phyloP scores from a whole-genome alignment of 2,888 invertebrate genomes.

The Altica lythri region DNA sequence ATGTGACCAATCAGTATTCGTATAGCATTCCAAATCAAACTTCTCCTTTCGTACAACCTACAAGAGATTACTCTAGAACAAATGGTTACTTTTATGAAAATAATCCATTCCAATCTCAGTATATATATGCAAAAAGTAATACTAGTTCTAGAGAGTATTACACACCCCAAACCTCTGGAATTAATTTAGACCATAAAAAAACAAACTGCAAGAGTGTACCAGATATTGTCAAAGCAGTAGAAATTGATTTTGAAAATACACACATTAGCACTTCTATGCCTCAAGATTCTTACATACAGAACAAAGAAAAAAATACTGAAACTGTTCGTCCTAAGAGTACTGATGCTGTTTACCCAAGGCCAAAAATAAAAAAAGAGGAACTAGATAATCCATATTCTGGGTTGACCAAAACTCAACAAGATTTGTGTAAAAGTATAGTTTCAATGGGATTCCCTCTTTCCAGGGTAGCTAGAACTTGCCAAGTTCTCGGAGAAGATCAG shows the following conservation, averaged over 20 bases:
- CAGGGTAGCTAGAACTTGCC: constrained; percentile 80
- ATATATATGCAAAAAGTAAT: constrained; percentile 24
- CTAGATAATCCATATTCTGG: constrained; percentile 55
- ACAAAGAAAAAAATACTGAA: constrained; percentile 24
- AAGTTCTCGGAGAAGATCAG: constrained; percentile 77
- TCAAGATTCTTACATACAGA: constrained; percentile 28
- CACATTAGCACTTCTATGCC: constrained; percentile 44
- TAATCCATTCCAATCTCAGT: constrained; percentile 20
- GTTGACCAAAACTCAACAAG: constrained; percentile 64
- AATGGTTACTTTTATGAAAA: constrained; percentile 39
- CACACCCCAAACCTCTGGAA: constrained; percentile 4
- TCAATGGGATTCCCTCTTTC: constrained; percentile 88
- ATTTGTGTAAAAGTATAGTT: constrained; percentile 73
- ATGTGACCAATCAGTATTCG: constrained; percentile 33
- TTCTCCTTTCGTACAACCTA: constrained; percentile 29
- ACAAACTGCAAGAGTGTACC: constrained; percentile 61
- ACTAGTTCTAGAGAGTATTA: constrained; percentile 15
- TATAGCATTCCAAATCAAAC: constrained; percentile 40
- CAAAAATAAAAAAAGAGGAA: constrained; percentile 39
- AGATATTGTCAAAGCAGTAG: constrained; percentile 75
- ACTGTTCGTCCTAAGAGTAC: constrained; percentile 40
- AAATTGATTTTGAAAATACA: constrained; percentile 64
- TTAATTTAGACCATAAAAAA: constrained; percentile 23
- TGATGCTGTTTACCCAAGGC: constrained; percentile 40
- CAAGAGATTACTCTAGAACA: constrained; percentile 32